These are phyloP conservation scores for Orius laevigatus DNA, from an alignment of 1,140 invertebrate genomes.

Conservation along the genomic window DNA sequence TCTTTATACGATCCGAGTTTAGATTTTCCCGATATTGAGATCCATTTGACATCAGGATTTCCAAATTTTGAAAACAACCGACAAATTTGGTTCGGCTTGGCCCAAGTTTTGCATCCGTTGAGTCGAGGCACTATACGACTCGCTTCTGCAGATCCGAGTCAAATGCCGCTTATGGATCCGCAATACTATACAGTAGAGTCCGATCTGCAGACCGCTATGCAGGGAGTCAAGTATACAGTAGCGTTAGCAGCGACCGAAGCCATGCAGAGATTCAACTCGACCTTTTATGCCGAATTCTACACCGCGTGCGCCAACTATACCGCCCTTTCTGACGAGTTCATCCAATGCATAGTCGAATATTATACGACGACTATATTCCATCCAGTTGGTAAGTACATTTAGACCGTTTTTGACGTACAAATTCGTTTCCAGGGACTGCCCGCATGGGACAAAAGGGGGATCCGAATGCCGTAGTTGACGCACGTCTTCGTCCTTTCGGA, in stretches of 20 bases:
- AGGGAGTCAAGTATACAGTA: not conserved
- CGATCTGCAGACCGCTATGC: not conserved
- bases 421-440: not conserved
- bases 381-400: slow-evolving; percentile 2
- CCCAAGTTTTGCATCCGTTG: slow-evolving; percentile 6
- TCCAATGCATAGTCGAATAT: slow-evolving; percentile 2
- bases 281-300: not conserved
- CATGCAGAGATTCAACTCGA: not conserved
- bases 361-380: slow-evolving; percentile 5
- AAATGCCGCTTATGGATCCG: slow-evolving; percentile 10
- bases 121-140: slow-evolving; percentile 4
- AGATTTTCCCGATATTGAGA: slow-evolving; percentile 7
- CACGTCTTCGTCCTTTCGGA: not conserved
- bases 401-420: not conserved
- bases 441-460: not conserved
- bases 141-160: not conserved
- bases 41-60: not conserved
- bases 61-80: not conserved
- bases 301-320: not conserved
- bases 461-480: not conserved
- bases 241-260: not conserved
- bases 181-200: not conserved
- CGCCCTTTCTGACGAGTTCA: not conserved
- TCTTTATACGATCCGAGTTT: not conserved
- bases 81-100: slow-evolving; percentile 3